phyloP scores from a whole-genome alignment of 1,140 invertebrate genomes.

The Dendrolimus kikuchii region DNA sequence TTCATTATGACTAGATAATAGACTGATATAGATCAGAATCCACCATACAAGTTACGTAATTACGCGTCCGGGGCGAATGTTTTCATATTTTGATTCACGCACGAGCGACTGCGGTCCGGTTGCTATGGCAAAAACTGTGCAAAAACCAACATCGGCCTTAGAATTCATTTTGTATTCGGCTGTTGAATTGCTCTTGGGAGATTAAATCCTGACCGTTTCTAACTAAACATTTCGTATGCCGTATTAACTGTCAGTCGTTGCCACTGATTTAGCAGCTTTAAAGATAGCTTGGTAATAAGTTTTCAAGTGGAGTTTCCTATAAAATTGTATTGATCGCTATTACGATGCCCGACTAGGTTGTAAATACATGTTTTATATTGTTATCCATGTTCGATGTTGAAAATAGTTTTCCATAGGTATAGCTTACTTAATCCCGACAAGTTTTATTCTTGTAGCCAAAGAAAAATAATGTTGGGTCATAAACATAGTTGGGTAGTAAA shows the following conservation, averaged over 20 bases:
- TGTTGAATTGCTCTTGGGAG: conserved; percentile 1
- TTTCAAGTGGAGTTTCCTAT: too few relatives aligned
- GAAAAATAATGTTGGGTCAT: too few relatives aligned
- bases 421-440: too few relatives aligned
- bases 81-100: conserved; percentile 33
- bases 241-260: background rate
- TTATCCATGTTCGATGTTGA: too few relatives aligned
- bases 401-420: too few relatives aligned
- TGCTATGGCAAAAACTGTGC: conserved; percentile 9
- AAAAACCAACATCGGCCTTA: conserved; percentile 15
- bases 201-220: conserved; percentile 6
- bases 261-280: too few relatives aligned
- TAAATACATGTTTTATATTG: too few relatives aligned
- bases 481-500: too few relatives aligned
- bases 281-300: too few relatives aligned
- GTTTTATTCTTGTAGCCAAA: too few relatives aligned
- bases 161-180: conserved; percentile 3
- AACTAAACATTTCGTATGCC: background rate
- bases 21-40: conserved; percentile 19
- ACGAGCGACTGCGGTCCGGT: conserved; percentile 17
- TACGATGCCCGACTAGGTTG: too few relatives aligned
- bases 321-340: too few relatives aligned
- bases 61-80: conserved; percentile 14
- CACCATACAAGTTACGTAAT: conserved; percentile 18
- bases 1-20: conserved; percentile 14